Percentiles rank a stretch among this genome's conserved stretches.
Conservation (phyloP, 2,113 vertebrate genomes). For the Campylomormyrus numenius region DNA sequence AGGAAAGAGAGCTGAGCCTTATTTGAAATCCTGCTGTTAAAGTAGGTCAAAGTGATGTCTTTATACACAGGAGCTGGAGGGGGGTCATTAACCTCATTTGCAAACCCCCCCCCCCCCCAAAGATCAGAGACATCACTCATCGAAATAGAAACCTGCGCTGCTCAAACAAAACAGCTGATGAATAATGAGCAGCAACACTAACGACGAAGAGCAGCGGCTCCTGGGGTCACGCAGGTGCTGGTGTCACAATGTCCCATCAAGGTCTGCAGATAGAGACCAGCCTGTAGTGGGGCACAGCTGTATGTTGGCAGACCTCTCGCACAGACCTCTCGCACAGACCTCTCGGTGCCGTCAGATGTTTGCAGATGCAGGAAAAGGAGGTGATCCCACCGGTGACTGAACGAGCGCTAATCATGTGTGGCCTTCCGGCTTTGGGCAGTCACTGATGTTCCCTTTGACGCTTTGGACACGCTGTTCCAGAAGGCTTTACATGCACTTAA, state of each 20-base stretch:
- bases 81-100: conserved; percentile 26
- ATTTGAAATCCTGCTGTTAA: conserved; percentile 27
- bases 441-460: conserved; percentile 29
- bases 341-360: neutral
- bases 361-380: conserved; percentile 26
- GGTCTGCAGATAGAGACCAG: neutral
- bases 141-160: conserved; percentile 3
- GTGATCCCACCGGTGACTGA: conserved; percentile 22
- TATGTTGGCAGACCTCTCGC: neutral
- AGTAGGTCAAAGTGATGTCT: conserved; percentile 45
- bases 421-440: conserved; percentile 14
- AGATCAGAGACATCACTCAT: conserved; percentile 14
- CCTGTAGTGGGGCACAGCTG: neutral
- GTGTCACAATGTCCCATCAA: neutral
- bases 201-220: neutral
- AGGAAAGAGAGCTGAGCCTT: conserved; percentile 35
- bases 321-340: neutral
- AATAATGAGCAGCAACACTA: conserved; percentile 9
- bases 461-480: neutral
- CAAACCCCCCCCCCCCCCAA: neutral
- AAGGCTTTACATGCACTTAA: neutral
- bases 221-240: neutral
- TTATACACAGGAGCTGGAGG: conserved; percentile 30
- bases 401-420: conserved; percentile 33
- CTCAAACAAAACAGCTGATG: conserved; percentile 8